Percentiles rank a stretch among this genome's conserved stretches.
phyloP scores from a whole-genome alignment of 2,888 invertebrate species.

The Argynnis bischoffii region DNA sequence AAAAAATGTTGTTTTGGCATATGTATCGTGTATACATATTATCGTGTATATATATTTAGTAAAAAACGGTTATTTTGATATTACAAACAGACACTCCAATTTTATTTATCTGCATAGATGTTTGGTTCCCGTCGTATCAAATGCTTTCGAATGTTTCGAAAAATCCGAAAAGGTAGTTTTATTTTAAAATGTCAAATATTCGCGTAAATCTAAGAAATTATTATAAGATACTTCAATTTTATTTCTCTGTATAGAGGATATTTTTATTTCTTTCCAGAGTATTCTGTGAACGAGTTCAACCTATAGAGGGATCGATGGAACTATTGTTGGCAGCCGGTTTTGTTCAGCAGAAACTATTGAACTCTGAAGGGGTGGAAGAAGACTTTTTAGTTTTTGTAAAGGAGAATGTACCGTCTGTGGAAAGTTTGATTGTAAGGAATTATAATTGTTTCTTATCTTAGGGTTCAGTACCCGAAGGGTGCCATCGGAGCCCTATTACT shows the following conservation, averaged over 20 bases:
- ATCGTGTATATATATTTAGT: no score
- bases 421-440: conserved; percentile 79
- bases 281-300: conserved; percentile 90
- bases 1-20: no score
- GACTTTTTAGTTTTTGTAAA: conserved; percentile 86
- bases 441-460: not conserved
- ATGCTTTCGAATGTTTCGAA: no score
- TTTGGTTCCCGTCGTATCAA: no score
- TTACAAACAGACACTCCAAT: no score
- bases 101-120: no score
- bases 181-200: not conserved
- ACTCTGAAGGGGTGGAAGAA: conserved; percentile 78
- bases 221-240: not conserved
- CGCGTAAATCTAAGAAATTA: not conserved
- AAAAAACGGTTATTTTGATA: no score
- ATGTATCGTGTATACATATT: no score
- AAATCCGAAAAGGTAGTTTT: not conserved
- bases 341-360: conserved; percentile 78
- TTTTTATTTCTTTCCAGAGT: conserved; percentile 58
- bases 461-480: no score
- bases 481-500: no score
- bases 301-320: conserved; percentile 90
- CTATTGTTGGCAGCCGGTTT: conserved; percentile 94
- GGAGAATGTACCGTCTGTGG: conserved; percentile 80
- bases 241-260: not conserved